These are phyloP conservation scores for Hirtodrosophila alboralis DNA, from an alignment of 2,888 invertebrate genomes.

Conservation along the genomic window DNA sequence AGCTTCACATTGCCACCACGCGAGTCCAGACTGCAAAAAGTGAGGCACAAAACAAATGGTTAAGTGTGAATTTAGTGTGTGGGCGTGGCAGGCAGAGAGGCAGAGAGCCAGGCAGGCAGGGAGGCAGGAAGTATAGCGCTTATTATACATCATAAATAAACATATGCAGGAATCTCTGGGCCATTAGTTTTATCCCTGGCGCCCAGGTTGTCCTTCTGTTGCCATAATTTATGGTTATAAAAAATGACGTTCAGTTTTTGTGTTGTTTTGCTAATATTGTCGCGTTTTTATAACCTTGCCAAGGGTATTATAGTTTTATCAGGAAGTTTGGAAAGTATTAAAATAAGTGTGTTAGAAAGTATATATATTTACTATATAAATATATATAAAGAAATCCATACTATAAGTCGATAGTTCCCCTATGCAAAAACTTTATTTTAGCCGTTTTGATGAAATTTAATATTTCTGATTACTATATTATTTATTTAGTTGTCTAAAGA, in stretches of 20 bases:
- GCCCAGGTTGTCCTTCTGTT: slow-evolving; percentile 43
- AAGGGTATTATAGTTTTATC: no score
- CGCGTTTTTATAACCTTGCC: slow-evolving; percentile 17
- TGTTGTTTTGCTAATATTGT: slow-evolving; percentile 14
- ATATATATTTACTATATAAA: no score
- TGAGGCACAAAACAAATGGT: slow-evolving; percentile 27
- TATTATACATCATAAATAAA: slow-evolving; percentile 77
- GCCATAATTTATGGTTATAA: slow-evolving; percentile 74
- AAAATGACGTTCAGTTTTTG: slow-evolving; percentile 74
- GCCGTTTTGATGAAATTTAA: no score
- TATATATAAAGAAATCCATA: no score
- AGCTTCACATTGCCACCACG: slow-evolving; percentile 88
- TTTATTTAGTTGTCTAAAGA: no score
- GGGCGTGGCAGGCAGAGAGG: slow-evolving; percentile 48
- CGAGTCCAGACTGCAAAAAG: slow-evolving; percentile 89
- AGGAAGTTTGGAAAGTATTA: no score
- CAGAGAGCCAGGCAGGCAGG: not conserved
- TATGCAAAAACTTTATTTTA: no score
- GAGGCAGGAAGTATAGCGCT: slow-evolving; percentile 40
- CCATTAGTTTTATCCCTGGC: slow-evolving; percentile 60
- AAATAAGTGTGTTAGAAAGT: no score
- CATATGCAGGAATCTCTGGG: slow-evolving; percentile 67
- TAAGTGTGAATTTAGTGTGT: slow-evolving; percentile 55
- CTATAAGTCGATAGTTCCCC: no score
- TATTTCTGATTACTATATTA: no score